A percentile compares a stretch with the other conserved stretches of the same genome.
These are phyloP conservation scores for Ophonus ardosiacus DNA, from an alignment of 2,888 invertebrate genomes.

Conservation along the genomic window DNA sequence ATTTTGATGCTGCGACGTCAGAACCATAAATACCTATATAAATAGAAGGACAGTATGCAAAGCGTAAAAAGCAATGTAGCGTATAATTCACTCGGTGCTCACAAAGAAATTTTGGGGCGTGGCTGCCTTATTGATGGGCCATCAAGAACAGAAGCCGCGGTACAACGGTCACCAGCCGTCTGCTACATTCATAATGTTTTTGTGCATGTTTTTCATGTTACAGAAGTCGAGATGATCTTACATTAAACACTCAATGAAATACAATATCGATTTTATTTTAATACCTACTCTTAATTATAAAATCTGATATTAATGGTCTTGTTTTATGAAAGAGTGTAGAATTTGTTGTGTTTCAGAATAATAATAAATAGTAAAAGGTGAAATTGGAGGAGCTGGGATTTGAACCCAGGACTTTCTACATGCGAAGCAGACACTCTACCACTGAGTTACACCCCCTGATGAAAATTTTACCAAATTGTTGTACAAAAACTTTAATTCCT, in stretches of 20 bases:
- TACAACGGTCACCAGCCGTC: slow-evolving; percentile 21
- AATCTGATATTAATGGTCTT: neutral
- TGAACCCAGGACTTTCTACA: slow-evolving; percentile 76
- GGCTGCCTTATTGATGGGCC: slow-evolving; percentile 46
- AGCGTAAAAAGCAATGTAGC: slow-evolving; percentile 29
- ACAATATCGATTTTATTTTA: neutral
- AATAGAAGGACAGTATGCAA: neutral
- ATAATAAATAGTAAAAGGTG: slow-evolving; percentile 14
- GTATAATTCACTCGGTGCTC: slow-evolving; percentile 18
- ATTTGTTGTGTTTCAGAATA: neutral
- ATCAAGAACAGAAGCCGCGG: slow-evolving; percentile 19
- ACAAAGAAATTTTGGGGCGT: slow-evolving; percentile 31
- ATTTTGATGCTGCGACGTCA: neutral
- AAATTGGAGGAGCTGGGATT: slow-evolving; percentile 73
- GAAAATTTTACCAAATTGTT: too few relatives aligned
- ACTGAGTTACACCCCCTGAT: slow-evolving; percentile 74
- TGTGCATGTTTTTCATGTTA: neutral
- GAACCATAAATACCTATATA: neutral
- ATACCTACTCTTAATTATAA: too few relatives aligned
- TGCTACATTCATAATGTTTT: slow-evolving; percentile 16
- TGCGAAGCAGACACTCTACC: slow-evolving; percentile 77
- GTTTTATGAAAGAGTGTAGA: neutral
- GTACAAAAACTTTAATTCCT: neutral
- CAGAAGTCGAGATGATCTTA: neutral
- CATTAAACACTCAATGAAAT: neutral